Percentiles rank a stretch among this genome's conserved stretches.
phyloP scores from a whole-genome alignment of 2,797 vertebrate species.

The Urocyon cinereoargenteus region DNA sequence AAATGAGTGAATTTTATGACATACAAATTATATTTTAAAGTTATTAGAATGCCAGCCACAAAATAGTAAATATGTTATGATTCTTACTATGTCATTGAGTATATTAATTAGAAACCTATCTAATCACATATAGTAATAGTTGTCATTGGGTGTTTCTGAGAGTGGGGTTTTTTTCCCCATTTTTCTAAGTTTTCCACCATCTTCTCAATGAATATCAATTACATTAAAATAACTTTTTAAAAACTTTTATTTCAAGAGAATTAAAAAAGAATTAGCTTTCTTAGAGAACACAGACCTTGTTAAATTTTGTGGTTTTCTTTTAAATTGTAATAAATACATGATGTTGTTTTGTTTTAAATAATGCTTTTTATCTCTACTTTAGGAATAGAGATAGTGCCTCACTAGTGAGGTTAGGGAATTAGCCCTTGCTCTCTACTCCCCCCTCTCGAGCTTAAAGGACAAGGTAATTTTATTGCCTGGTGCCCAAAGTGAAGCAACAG shows the following conservation, averaged over 20 bases:
- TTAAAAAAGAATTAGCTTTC: neutral
- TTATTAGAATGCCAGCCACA: neutral
- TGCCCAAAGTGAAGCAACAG: neutral
- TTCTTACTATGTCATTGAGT: neutral
- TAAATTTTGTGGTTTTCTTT: neutral
- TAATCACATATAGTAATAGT: neutral
- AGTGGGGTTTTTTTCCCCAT: neutral
- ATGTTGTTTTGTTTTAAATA: neutral
- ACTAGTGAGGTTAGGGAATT: neutral
- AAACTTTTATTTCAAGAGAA: neutral
- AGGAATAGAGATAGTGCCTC: neutral
- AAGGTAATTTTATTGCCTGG: neutral
- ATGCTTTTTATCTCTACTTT: neutral
- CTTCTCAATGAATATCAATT: neutral
- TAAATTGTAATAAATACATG: neutral
- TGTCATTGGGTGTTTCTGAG: neutral
- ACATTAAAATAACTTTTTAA: neutral
- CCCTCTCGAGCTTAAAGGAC: neutral
- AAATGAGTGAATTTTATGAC: neutral
- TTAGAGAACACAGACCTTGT: neutral
- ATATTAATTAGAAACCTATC: conserved; percentile 1
- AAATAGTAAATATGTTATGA: neutral
- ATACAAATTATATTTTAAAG: neutral
- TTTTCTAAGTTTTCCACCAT: neutral
- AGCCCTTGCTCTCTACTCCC: neutral